Evolutionary conservation across 2,888 invertebrate species (phyloP).

Genomic region (Ischnus inquisitorius): DNA sequence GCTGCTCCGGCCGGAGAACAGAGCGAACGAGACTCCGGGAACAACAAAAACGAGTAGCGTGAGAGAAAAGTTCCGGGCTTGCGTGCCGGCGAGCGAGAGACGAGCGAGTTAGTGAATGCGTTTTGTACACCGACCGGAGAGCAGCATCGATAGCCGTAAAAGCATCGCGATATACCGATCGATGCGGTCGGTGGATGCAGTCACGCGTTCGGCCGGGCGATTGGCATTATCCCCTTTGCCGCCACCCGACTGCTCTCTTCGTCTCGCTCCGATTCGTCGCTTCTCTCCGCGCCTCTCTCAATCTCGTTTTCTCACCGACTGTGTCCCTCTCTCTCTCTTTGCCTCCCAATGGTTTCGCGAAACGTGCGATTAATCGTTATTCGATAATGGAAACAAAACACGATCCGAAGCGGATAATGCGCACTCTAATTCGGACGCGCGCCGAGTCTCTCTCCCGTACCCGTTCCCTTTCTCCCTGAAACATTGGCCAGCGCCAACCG

Average conservation of each 20-base stretch:
- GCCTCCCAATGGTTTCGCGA: conserved; percentile 50
- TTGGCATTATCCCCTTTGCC: conserved; percentile 60
- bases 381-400: conserved; percentile 80
- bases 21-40: conserved; percentile 8
- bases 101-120: conserved; percentile 31
- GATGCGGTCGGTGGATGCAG: conserved; percentile 67
- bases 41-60: conserved; percentile 16
- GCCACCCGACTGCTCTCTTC: conserved; percentile 18
- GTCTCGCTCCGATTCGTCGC: conserved; percentile 22
- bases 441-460: neutral
- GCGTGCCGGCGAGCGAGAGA: conserved; percentile 6
- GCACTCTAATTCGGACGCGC: conserved; percentile 72
- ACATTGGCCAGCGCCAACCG: neutral
- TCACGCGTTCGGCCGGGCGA: conserved; percentile 62
- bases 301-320: conserved; percentile 31
- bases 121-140: conserved; percentile 54
- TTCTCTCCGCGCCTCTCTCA: conserved; percentile 24
- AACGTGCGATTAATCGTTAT: conserved; percentile 78
- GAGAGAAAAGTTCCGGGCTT: neutral
- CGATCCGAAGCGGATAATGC: conserved; percentile 73
- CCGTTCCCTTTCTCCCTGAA: neutral
- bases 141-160: conserved; percentile 68
- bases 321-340: conserved; percentile 19
- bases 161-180: conserved; percentile 68
- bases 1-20: neutral